Evolutionary conservation across 2,888 invertebrate genomes (phyloP).

Genomic region (Euzetes globulus): DNA sequence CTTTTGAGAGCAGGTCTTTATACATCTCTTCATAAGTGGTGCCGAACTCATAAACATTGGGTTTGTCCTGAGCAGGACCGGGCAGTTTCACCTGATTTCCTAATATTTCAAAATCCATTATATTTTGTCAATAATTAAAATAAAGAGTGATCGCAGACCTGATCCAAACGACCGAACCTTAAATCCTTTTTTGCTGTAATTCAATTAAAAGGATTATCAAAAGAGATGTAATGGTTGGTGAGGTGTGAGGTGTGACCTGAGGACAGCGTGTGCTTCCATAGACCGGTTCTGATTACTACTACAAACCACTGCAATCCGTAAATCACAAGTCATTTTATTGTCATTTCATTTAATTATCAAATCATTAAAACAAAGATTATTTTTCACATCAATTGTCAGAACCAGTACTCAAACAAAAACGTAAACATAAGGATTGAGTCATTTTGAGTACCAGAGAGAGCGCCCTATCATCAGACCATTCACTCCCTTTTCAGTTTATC

Average conservation of each 20-base stretch:
- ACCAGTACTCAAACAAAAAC: no score
- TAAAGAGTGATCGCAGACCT: slow-evolving; percentile 60
- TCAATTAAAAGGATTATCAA: no score
- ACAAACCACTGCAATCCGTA: slow-evolving; percentile 86
- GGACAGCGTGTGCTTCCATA: slow-evolving; percentile 97
- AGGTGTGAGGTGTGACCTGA: slow-evolving; percentile 48
- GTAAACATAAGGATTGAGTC: no score
- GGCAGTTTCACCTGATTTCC: slow-evolving; percentile 73
- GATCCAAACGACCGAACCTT: slow-evolving; percentile 89
- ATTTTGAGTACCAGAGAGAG: no score
- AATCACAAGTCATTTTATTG: slow-evolving; percentile 40
- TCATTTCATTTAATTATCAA: background rate
- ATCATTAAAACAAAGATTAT: no score
- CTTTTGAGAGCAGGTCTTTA: slow-evolving; percentile 79
- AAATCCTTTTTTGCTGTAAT: slow-evolving; percentile 77
- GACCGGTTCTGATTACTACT: slow-evolving; percentile 99
- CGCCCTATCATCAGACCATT: no score
- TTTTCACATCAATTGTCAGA: no score
- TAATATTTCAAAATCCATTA: background rate
- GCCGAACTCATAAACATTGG: slow-evolving; percentile 95
- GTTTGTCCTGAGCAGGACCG: slow-evolving; percentile 78
- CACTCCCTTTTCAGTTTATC: no score
- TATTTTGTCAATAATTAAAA: background rate
- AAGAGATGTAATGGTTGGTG: background rate
- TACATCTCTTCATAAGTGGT: slow-evolving; percentile 93